Base-by-base conservation (phyloP, 35 echinoderm and acorn worm species). In the Amphiura filiformis region DNA sequence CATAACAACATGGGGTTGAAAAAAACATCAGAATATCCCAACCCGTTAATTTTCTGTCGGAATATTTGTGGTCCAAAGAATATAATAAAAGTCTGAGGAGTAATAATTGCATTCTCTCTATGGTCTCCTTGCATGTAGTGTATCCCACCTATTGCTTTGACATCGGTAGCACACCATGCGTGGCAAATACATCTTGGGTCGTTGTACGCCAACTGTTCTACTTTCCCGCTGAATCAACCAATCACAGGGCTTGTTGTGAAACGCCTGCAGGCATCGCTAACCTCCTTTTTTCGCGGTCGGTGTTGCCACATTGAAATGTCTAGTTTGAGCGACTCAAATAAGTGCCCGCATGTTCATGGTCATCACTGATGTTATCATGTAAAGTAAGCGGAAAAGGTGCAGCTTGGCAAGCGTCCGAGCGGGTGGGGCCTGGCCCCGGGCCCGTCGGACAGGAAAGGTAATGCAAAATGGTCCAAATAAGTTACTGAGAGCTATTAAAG, bases 201-300 rank as follows among this genome's bases (percentile, higher is more conserved):
- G 61, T 70, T 70, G 61, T 70, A 70, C 61, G 61, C 61, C 61
- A 23, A 13, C 1, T 70, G 61, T 30, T 70, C 61, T 70, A 70
- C 17, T 70, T 70, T 70, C 26, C 61, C 61, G 61, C 61, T 13
- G 15, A 11, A 70, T 70, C 61, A 70, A 23, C 61, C 61, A 70
- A 70, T 70, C 61, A n/a, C 41, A 23, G 3, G 26, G 61, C 61
- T 70, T 70, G 2, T 23, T 11, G 1, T 70, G 28, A n/a, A 70
- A 70, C 28, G 61, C 61, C 61, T 70, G 61, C 61, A 70, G 61
- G 61, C 61, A 47, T 70, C 28, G 61, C 61, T 70, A 70, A 70
- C 61, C 61, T 70, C 61, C 61, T 70, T 70, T 52, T 70, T 70
- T 70, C 61, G 28, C 61, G 15, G 28, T n/a, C 15, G 61, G 61